A percentile compares a stretch with the other conserved stretches of the same genome.
Evolutionary conservation across 2,888 invertebrate species (phyloP).

Genomic region (Calliphora vomitoria): DNA sequence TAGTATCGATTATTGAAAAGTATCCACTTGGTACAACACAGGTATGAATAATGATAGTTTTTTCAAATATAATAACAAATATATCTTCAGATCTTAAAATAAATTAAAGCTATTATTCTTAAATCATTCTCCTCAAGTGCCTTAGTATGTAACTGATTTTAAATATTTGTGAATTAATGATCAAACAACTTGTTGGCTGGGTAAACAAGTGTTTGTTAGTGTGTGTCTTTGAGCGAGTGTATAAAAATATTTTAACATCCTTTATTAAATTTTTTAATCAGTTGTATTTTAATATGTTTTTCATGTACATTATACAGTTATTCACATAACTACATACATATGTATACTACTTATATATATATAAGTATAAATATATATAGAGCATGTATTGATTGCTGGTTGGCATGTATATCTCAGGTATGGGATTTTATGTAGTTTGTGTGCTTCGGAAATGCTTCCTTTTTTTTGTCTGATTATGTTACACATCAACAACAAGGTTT

Average conservation of each 20-base stretch:
- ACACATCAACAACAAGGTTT: neutral
- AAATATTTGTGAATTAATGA: no score
- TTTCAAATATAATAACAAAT: no score
- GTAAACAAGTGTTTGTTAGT: neutral
- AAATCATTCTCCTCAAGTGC: no score
- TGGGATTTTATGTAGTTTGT: neutral
- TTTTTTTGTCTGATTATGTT: neutral
- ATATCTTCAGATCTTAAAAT: no score
- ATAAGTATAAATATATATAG: neutral
- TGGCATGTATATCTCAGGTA: neutral
- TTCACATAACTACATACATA: neutral
- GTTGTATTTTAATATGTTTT: conserved; percentile 10
- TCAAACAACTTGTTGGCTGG: neutral
- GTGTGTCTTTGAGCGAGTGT: neutral
- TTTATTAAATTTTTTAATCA: conserved; percentile 37
- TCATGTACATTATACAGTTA: neutral
- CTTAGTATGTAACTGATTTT: no score
- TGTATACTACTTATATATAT: neutral
- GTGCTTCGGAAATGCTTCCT: neutral
- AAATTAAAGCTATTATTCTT: no score
- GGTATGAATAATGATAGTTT: no score
- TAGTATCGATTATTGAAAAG: no score
- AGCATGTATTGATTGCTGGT: conserved; percentile 8
- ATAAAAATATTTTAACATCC: conserved; percentile 12
- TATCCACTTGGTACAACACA: no score